Conservation (phyloP, 37 sponge, comb jelly and placozoan species). For the Geodia barretti region DNA sequence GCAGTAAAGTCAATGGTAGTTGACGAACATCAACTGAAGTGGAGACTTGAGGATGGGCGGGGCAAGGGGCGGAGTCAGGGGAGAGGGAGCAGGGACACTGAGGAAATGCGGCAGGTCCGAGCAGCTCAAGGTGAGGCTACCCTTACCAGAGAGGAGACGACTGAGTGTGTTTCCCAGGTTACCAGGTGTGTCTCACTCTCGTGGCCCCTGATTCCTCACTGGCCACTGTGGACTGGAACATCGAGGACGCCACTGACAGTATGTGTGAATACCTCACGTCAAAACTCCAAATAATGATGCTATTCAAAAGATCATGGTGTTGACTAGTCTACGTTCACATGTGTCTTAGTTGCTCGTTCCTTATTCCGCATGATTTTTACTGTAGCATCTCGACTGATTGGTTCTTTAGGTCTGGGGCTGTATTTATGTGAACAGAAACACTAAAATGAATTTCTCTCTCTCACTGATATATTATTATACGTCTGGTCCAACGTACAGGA, state of each 20-base stretch:
- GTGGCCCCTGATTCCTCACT: constrained; percentile 68
- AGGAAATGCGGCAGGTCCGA: constrained; percentile 53
- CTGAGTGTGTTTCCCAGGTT: constrained; percentile 59
- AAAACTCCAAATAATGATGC: no score
- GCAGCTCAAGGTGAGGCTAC: constrained; percentile 32
- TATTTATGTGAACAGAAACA: neutral
- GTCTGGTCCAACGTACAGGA: constrained; percentile 18
- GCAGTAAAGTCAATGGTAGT: neutral
- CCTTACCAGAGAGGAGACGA: no score
- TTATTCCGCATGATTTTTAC: neutral
- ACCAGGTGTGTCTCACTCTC: constrained; percentile 74
- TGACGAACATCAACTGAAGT: neutral
- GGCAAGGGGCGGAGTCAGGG: neutral
- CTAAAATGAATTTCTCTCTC: neutral
- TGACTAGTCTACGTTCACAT: neutral
- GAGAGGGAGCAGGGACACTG: constrained; percentile 18
- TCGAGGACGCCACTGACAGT: constrained; percentile 63
- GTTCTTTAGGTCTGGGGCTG: no score
- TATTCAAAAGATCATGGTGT: no score
- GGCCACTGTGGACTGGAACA: constrained; percentile 61
- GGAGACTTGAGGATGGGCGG: neutral
- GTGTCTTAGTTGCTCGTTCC: no score
- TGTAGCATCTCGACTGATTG: neutral
- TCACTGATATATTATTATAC: neutral
- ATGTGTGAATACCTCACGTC: neutral